Base-by-base conservation (phyloP, 2,888 invertebrate species). In the Euphydryas editha region DNA sequence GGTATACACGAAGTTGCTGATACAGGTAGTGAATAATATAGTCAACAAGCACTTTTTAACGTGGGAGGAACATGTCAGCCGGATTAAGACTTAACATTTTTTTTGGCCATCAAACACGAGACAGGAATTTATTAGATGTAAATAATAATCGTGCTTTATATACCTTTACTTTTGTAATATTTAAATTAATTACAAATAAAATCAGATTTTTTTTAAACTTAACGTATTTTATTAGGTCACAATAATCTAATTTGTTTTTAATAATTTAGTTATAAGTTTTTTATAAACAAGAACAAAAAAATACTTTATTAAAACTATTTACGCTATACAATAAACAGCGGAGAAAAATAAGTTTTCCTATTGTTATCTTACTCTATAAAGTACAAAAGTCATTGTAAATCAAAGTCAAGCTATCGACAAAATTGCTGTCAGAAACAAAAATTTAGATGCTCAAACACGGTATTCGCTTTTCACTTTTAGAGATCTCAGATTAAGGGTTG, bases 71-170 rank as follows among this genome's bases (percentile, higher is more conserved):
- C 79, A 80, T 78, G 81, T 82, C 79, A 79, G 73, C 72, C 67
- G 73, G 81, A 81, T 82, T 85, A 46, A 46, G 18, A 46, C 81
- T 81, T 84, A 83, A 76, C 84, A 81, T 82, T 83, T 83, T 44
- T 81, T 80, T 74, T 77, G 81, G 80, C 78, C 79, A 83, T 86
- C 82, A 81, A 82, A 82, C 80, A 80, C 68, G 69, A 77, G 79
- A 82, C 84, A 82, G 82, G 81, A 85, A 85, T 84, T 81, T 80
- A 86, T 86, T 84, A 82, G 83, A 85, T 80, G 81, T 77, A 74
- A 76, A 77, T 79, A 67, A 30, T 30, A 30, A 30, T 30, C 30
- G 30, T 8, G 5, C 30, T 30, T 30, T 30, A 30, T 30, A 30
- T 30, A 30, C n/a, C n/a, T n/a, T n/a, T n/a, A n/a, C n/a, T n/a